A percentile compares a stretch with the other conserved stretches of the same genome.
phyloP scores from a whole-genome alignment of 2,113 vertebrate species.

The Hydrochoerus hydrochaeris region DNA sequence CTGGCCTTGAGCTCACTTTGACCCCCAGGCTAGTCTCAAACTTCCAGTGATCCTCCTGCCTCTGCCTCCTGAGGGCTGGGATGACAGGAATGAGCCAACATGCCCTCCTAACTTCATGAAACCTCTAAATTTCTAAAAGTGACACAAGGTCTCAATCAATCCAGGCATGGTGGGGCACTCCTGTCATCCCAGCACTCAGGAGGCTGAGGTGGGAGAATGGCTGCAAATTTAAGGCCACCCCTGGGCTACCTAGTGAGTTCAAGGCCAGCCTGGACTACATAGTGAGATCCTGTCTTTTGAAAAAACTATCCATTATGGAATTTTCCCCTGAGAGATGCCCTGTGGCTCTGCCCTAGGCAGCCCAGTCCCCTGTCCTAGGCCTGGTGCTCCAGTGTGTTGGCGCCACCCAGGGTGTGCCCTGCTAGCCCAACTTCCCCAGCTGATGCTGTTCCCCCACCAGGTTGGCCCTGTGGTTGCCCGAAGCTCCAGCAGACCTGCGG shows the following conservation, averaged over 20 bases:
- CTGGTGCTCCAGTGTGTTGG: not conserved
- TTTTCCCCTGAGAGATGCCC: not conserved
- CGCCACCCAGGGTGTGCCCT: not conserved
- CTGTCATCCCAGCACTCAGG: not conserved
- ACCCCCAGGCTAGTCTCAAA: no score
- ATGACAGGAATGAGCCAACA: no score
- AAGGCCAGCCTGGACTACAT: not conserved
- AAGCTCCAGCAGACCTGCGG: accelerated
- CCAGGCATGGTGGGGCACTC: not conserved
- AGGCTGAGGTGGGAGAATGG: not conserved
- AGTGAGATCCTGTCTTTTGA: not conserved
- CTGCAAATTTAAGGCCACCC: not conserved
- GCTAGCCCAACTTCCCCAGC: accelerated
- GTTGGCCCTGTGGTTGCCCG: not conserved
- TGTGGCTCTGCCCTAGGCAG: not conserved
- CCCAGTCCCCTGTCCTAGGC: not conserved
- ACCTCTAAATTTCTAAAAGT: no score
- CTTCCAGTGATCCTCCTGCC: no score
- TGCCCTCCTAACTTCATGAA: no score
- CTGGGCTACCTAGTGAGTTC: not conserved
- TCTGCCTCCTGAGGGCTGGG: no score
- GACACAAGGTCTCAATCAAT: not conserved
- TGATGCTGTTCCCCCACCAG: not conserved
- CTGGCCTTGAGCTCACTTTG: no score
- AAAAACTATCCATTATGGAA: not conserved